phyloP scores from a whole-genome alignment of 2,113 vertebrate species.

The Xiphias gladius region DNA sequence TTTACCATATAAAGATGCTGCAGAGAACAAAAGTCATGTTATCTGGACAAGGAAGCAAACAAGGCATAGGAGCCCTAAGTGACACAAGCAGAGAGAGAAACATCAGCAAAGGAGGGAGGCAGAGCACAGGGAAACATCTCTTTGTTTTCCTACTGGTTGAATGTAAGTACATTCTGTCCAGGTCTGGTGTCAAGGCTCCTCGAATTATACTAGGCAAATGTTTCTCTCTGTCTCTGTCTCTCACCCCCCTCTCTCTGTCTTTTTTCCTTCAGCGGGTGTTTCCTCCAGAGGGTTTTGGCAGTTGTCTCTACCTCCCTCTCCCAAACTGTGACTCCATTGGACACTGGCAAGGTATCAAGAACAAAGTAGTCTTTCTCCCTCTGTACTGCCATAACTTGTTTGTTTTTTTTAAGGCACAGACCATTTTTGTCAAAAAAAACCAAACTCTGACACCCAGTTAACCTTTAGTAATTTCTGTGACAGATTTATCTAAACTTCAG shows the following conservation, averaged over 20 bases:
- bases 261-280: slow-evolving; percentile 33
- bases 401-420: not conserved
- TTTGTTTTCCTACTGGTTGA: not conserved
- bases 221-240: slow-evolving; percentile 42
- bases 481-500: not conserved
- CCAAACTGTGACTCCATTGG: slow-evolving; percentile 46
- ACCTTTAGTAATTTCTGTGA: not conserved
- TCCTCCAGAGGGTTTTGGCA: slow-evolving; percentile 58
- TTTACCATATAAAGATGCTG: slow-evolving; percentile 80
- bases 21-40: slow-evolving; percentile 51
- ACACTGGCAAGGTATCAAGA: slow-evolving; percentile 69
- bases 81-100: slow-evolving; percentile 3
- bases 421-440: too few species aligned
- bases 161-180: slow-evolving; percentile 50
- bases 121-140: slow-evolving; percentile 15
- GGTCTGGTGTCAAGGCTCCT: slow-evolving; percentile 18
- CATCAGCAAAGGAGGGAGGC: not conserved
- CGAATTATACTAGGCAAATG: slow-evolving; percentile 77
- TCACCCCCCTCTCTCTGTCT: not conserved
- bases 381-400: not conserved
- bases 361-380: slow-evolving; percentile 25
- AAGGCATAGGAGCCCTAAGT: not conserved
- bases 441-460: not conserved
- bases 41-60: slow-evolving; percentile 7
- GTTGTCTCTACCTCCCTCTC: slow-evolving; percentile 31